Percentiles rank a stretch among this genome's conserved stretches.
phyloP scores from a whole-genome alignment of 2,797 vertebrate genomes.

The Balearica regulorum region DNA sequence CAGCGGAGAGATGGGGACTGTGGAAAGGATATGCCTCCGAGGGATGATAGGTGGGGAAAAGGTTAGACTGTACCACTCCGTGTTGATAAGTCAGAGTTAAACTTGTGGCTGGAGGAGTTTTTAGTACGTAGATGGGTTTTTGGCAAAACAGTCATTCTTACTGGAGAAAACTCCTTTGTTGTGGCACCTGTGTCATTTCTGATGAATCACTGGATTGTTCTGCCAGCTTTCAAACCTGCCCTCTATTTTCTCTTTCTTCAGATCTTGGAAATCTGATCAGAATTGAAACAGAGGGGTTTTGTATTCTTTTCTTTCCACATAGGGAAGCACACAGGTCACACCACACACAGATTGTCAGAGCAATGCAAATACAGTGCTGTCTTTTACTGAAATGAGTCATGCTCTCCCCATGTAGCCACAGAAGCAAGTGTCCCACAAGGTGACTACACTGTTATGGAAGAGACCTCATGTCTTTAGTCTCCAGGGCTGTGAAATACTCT shows the following conservation, averaged over 20 bases:
- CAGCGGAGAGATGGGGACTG: neutral
- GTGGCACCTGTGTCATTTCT: neutral
- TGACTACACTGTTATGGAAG: neutral
- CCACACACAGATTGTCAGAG: neutral
- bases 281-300: neutral
- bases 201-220: constrained; percentile 12
- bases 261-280: neutral
- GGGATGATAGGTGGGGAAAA: too few species aligned
- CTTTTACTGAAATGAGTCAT: neutral
- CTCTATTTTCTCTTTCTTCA: neutral
- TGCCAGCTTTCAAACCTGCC: neutral
- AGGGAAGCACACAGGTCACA: neutral
- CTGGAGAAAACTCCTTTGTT: neutral
- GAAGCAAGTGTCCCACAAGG: neutral
- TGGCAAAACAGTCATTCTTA: neutral
- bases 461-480: neutral
- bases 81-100: neutral
- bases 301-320: neutral
- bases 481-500: neutral
- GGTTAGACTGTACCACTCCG: neutral
- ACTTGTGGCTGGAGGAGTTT: neutral
- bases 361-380: neutral
- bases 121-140: neutral
- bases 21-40: neutral
- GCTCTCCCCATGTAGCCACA: neutral